Percentiles rank a stretch among this genome's conserved stretches.
Conservation (phyloP, 1,140 invertebrate genomes). For the Conus betulinus region DNA sequence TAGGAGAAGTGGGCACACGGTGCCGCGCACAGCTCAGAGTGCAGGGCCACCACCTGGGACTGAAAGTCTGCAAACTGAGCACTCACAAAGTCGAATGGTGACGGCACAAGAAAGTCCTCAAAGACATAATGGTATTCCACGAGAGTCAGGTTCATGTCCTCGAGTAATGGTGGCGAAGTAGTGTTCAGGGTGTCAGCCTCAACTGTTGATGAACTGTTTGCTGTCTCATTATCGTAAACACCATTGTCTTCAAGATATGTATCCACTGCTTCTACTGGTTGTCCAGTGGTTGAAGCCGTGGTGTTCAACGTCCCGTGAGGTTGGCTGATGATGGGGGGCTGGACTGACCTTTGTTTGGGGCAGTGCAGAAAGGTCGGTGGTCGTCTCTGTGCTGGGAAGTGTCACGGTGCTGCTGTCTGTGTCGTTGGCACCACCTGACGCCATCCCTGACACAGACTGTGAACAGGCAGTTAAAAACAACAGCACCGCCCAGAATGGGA, state of each 20-base stretch:
- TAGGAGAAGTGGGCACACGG: background rate
- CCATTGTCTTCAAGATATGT: background rate
- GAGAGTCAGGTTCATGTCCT: background rate
- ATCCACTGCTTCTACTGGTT: too few species aligned
- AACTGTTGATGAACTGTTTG: background rate
- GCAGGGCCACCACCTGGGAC: background rate
- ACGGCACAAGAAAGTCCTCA: background rate
- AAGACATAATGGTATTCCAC: background rate
- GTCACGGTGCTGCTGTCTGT: too few species aligned
- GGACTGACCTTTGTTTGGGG: background rate
- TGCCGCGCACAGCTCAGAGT: background rate
- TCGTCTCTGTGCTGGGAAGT: background rate
- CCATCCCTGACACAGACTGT: too few species aligned
- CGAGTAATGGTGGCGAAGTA: background rate
- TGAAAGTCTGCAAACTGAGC: background rate
- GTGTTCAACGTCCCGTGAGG: background rate
- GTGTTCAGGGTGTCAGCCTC: background rate
- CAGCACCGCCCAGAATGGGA: too few species aligned
- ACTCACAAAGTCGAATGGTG: background rate
- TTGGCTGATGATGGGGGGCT: background rate
- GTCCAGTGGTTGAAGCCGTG: background rate
- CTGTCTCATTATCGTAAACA: background rate
- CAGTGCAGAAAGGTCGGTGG: background rate
- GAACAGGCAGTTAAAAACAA: too few species aligned
- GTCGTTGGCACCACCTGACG: too few species aligned